Conservation (phyloP, 1,140 invertebrate genomes). For the Atta colombica region DNA sequence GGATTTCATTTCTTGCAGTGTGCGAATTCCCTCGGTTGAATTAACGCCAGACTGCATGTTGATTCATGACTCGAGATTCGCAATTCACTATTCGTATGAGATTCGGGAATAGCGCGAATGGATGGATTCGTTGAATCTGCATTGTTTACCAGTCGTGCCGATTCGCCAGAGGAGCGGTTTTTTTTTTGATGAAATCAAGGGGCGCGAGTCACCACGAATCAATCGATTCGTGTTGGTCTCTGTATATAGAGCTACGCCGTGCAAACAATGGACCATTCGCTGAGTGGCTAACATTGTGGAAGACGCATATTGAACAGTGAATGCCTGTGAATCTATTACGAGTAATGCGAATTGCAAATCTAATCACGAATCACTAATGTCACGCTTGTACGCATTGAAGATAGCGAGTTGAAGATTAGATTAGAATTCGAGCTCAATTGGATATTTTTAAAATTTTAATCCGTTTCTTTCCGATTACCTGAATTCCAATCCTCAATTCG, state of each 20-base stretch:
- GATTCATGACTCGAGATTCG: neutral
- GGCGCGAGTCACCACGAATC: neutral
- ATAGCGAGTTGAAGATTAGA: too few relatives aligned
- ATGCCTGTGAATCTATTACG: neutral
- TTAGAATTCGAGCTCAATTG: too few relatives aligned
- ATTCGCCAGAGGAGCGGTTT: neutral
- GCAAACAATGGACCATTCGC: neutral
- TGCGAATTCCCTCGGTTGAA: neutral
- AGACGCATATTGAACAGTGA: neutral
- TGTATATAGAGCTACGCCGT: neutral
- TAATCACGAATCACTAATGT: neutral
- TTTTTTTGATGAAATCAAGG: neutral
- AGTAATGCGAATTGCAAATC: neutral
- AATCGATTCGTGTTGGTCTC: neutral
- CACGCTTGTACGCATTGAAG: too few relatives aligned
- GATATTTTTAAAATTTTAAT: too few relatives aligned
- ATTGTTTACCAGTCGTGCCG: conserved; percentile 12
- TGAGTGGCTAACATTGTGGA: neutral
- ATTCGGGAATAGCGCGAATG: neutral
- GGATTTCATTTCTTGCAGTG: neutral
- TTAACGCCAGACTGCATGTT: neutral
- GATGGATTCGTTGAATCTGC: neutral
- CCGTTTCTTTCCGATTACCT: too few relatives aligned
- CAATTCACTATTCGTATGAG: neutral
- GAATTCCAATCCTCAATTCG: too few relatives aligned